Conservation (phyloP, 2,113 vertebrate species). For the Poecilia latipinna region DNA sequence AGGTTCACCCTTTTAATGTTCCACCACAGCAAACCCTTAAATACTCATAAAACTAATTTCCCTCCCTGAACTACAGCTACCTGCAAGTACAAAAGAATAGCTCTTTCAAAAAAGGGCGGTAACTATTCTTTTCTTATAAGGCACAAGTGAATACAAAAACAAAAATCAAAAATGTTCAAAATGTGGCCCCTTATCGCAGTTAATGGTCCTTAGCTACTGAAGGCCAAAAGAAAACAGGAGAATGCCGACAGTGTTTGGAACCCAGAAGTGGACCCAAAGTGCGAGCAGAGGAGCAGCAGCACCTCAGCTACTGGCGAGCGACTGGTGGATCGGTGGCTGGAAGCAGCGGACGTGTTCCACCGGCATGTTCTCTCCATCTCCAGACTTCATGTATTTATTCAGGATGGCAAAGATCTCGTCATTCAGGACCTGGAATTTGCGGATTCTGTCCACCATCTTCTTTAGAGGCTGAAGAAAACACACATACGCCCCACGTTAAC, state of each 20-base stretch:
- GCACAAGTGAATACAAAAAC: constrained; percentile 78
- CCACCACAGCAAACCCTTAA: constrained; percentile 79
- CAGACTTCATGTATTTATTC: constrained; percentile 96
- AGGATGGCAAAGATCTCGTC: constrained; percentile 94
- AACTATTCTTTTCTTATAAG: constrained; percentile 75
- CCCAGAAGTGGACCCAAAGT: constrained; percentile 28
- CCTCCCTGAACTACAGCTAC: constrained; percentile 50
- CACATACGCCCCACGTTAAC: too few relatives aligned
- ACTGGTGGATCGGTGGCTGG: constrained; percentile 98
- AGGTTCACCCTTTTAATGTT: constrained; percentile 34
- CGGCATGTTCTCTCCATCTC: constrained; percentile 92
- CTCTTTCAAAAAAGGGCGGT: constrained; percentile 53
- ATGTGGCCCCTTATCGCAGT: constrained; percentile 37
- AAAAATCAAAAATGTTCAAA: too few relatives aligned
- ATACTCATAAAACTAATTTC: constrained; percentile 74
- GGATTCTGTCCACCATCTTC: constrained; percentile 98
- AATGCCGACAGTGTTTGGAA: constrained; percentile 39
- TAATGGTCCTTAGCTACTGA: constrained; percentile 47
- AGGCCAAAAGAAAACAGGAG: constrained; percentile 17
- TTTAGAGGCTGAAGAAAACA: constrained; percentile 87
- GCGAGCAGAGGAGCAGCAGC: neutral
- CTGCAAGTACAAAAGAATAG: constrained; percentile 71
- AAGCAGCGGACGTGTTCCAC: constrained; percentile 98
- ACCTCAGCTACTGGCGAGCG: constrained; percentile 92
- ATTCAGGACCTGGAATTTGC: constrained; percentile 96